Evolutionary conservation across 1,140 invertebrate species (phyloP), one percentile per base, ranked within the genome.

Genomic region (Drosophila hydei): DNA sequence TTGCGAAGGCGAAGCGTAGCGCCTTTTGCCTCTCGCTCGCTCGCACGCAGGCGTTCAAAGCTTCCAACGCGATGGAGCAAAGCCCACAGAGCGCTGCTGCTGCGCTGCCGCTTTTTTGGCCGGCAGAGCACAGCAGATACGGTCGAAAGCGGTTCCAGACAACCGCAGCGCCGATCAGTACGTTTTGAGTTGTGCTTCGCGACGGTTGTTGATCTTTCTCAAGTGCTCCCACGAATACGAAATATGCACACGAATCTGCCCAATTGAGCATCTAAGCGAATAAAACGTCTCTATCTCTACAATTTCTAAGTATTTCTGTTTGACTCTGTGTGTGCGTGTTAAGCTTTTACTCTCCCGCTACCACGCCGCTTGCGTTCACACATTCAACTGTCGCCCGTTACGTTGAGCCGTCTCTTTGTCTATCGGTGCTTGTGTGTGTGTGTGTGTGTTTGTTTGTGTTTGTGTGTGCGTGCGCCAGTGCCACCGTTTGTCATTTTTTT

Each of bases 181-280:
- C 79, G 88, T 85, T 89, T 90, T 85, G 89, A 88, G 88, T 90
- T 89, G 83, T 90, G 81, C 72, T 90, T 73, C 83, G 88, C 88
- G 79, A 84, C 89, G 89, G 88, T 89, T 89, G 84, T 61, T 75
- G 71, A 89, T 89, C 83, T 88, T 75, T 70, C 70, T 70, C 70
- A 60, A 87, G 68, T 76, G 68, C 77, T 79, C 72, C 67, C 36
- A 78, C 73, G 36, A 79, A 72, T 54, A 73, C 50, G 43, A 77
- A 70, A 45, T 74, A 62, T 70, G 43, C 64, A 58, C 68, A 58
- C 68, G 62, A 71, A 54, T 65, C 64, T 65, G 64, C 59, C 72
- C 72, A 63, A 64, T 59, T 75, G 71, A 69, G 64, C 75, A 77
- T 79, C 75, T 77, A 80, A 77, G 51, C 62, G 45, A 74, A 65